Percentiles rank a stretch among this genome's conserved stretches.
These are phyloP conservation scores for Pipistrellus kuhlii DNA, from an alignment of 2,797 vertebrate genomes.

Conservation along the genomic window DNA sequence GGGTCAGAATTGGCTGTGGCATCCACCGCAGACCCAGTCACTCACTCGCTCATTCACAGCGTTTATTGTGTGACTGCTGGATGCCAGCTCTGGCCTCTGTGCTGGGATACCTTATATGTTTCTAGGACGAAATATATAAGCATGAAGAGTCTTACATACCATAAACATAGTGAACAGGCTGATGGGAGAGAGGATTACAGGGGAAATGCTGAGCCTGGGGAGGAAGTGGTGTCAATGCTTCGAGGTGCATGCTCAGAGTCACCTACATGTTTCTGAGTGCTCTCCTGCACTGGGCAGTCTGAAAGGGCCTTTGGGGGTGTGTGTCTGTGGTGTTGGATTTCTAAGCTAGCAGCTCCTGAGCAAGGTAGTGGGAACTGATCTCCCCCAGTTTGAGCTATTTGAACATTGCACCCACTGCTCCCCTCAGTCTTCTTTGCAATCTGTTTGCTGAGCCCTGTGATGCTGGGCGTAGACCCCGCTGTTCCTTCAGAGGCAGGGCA, in stretches of 20 bases:
- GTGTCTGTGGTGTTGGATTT: neutral
- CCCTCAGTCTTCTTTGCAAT: fast-evolving
- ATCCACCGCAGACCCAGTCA: neutral
- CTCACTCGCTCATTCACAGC: neutral
- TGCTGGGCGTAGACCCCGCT: neutral
- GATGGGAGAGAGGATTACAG: neutral
- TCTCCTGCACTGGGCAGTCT: neutral
- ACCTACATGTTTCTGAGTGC: fast-evolving
- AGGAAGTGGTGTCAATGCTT: neutral
- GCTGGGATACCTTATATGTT: neutral
- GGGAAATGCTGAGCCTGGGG: neutral
- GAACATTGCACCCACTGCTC: fast-evolving
- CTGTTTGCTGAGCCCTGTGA: neutral
- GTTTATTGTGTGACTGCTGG: neutral
- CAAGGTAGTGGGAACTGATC: neutral
- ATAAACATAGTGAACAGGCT: neutral
- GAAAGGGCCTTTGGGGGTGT: neutral
- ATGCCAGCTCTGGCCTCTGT: neutral
- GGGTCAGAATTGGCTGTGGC: fast-evolving
- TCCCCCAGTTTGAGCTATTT: neutral
- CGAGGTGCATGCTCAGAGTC: neutral
- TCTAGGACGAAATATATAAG: neutral
- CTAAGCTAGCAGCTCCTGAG: neutral
- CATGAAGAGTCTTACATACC: neutral
- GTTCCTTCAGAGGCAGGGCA: neutral